Evolutionary conservation across 2,113 vertebrate genomes (phyloP), one percentile per base, ranked within the genome.

Genomic region (Malurus elegans): DNA sequence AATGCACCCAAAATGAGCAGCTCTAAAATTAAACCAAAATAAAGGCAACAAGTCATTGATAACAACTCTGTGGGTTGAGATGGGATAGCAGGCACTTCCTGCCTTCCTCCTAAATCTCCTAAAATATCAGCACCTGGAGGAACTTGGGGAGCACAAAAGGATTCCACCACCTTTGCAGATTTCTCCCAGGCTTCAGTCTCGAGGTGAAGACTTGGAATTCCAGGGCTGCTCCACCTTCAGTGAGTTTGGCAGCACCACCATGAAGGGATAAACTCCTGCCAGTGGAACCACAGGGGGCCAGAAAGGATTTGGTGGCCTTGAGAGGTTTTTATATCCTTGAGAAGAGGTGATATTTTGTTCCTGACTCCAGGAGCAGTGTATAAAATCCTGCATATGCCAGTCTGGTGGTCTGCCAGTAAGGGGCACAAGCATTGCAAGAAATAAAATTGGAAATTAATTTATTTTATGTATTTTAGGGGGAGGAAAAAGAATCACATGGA

Each of bases 1-100:
- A 78, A 25, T 1, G 3, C 0, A 0, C 45, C 66, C 53, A 12
- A 65, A 88, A 38, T 0, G 2, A 73, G 21, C 36, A 48, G n/a
- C 67, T 32, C 47, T 71, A 58, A 94, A 87, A 62, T 32, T 1
- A 67, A 62, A 65, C 20, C 10, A 42, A 50, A 88, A 72, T 0
- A 0, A 69, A 92, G 32, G 44, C 20, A 44, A 5, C 14, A 32
- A 47, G 36, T 44, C 31, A 70, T 12, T 1, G 6, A 28, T 36
- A 69, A 73, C 31, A 64, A 73, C 13, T 54, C 17, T 20, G 1
- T 45, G 29, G 15, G 9, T 28, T 57, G 54, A 53, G 82, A 65
- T 6, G 14, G 2, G 38, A 36, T 60, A 23, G 53, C 62, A 79
- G 64, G 11, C 3, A 19, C 66, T 84, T 58, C 31, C 53, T 80